phyloP scores from a whole-genome alignment of 2,888 invertebrate species.

The Sminthurides aquaticus region DNA sequence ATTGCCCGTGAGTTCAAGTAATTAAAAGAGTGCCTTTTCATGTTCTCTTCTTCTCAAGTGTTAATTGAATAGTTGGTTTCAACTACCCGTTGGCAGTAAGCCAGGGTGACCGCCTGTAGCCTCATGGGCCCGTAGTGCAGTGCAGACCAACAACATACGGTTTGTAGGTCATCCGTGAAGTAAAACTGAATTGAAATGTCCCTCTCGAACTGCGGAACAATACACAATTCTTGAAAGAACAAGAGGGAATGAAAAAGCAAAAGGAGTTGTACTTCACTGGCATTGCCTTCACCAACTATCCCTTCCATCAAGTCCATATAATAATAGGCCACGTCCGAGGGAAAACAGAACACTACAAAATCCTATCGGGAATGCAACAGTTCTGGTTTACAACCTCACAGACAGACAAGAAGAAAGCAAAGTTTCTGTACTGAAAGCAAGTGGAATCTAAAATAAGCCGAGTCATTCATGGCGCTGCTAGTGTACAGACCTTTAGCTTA shows the following conservation, averaged over 20 bases:
- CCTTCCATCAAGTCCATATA: background rate
- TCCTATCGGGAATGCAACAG: background rate
- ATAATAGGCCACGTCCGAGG: background rate
- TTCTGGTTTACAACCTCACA: too few species aligned
- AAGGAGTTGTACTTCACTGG: background rate
- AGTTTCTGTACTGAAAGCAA: too few species aligned
- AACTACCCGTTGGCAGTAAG: too few species aligned
- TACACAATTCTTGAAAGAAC: background rate
- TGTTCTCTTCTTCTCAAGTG: background rate
- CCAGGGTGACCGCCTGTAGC: too few species aligned
- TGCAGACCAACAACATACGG: background rate
- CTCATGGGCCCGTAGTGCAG: background rate
- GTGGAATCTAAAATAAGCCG: too few species aligned
- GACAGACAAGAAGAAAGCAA: too few species aligned
- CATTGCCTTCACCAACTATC: background rate
- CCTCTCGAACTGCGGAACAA: background rate
- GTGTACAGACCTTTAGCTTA: too few species aligned
- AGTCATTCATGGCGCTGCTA: too few species aligned
- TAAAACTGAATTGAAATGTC: background rate
- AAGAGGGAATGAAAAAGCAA: background rate
- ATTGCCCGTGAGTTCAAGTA: background rate
- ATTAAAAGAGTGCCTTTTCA: background rate
- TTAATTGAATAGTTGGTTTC: too few species aligned
- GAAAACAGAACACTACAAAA: too few species aligned
- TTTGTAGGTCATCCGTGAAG: background rate